Percentiles rank a stretch among this genome's conserved stretches.
phyloP scores from a whole-genome alignment of 2,888 invertebrate genomes.

The Rhamnusium bicolor region DNA sequence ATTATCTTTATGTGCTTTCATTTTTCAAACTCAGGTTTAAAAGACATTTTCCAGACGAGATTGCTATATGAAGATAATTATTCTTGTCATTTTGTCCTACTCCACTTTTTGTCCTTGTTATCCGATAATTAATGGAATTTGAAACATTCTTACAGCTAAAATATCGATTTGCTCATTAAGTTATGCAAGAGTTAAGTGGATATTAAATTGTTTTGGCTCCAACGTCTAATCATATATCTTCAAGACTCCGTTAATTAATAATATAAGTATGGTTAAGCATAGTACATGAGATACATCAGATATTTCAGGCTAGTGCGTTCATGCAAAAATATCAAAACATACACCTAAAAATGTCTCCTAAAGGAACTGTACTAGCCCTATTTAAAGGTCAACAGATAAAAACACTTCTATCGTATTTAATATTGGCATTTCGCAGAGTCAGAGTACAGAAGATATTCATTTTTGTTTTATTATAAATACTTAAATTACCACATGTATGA shows the following conservation, averaged over 20 bases:
- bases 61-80: slow-evolving; percentile 60
- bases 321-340: too few species aligned
- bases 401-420: too few species aligned
- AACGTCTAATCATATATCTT: slow-evolving; percentile 3
- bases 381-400: too few species aligned
- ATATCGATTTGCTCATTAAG: slow-evolving; percentile 18
- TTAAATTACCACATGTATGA: too few species aligned
- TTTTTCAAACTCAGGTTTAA: slow-evolving; percentile 60
- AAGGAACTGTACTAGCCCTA: too few species aligned
- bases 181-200: slow-evolving; percentile 21
- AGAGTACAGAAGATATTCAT: too few species aligned
- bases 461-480: too few species aligned
- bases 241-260: neutral
- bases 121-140: slow-evolving; percentile 35
- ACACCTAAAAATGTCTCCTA: too few species aligned
- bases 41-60: slow-evolving; percentile 58
- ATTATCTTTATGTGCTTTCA: slow-evolving; percentile 60
- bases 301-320: too few species aligned
- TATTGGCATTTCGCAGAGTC: too few species aligned
- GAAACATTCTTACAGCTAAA: slow-evolving; percentile 17
- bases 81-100: slow-evolving; percentile 57
- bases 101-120: slow-evolving; percentile 35
- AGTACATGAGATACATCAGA: too few species aligned
- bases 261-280: too few species aligned
- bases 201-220: slow-evolving; percentile 19